phyloP scores from a whole-genome alignment of 2,797 vertebrate species.

The Hoplostethus atlanticus region DNA sequence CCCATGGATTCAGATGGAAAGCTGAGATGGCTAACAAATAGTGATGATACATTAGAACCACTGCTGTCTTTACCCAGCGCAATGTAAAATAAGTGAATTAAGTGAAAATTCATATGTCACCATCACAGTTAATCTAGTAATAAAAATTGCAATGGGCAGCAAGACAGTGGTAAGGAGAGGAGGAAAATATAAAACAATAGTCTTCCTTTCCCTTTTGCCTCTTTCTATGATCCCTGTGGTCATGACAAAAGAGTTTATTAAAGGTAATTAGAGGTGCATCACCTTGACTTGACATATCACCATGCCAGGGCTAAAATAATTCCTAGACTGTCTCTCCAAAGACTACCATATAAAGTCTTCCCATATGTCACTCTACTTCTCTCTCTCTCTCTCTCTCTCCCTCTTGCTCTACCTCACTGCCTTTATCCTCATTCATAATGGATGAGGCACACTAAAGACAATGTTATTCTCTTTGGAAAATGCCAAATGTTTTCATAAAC shows the following conservation, averaged over 20 bases:
- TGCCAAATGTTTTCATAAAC: constrained; percentile 30
- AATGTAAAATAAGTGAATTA: no score
- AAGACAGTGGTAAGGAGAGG: no score
- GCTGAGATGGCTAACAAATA: no score
- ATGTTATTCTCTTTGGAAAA: constrained; percentile 38
- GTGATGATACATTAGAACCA: no score
- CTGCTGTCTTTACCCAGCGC: no score
- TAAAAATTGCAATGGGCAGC: no score
- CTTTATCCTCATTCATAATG: constrained; percentile 50
- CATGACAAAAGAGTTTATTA: not conserved
- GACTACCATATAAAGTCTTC: not conserved
- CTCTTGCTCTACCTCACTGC: constrained; percentile 4
- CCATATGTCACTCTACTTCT: not conserved
- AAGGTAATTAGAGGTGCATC: constrained; percentile 14
- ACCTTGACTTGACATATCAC: constrained; percentile 14
- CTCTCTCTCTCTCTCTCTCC: constrained; percentile 14
- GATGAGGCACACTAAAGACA: constrained; percentile 42
- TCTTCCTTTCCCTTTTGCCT: no score
- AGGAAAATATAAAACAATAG: no score
- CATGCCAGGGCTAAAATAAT: not conserved
- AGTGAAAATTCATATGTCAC: no score
- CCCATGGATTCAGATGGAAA: no score
- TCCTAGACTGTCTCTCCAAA: not conserved
- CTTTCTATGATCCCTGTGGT: no score
- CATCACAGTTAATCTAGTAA: no score